Base-by-base conservation (phyloP, 2,113 vertebrate species). In the Cyphomyrus discorhynchus region DNA sequence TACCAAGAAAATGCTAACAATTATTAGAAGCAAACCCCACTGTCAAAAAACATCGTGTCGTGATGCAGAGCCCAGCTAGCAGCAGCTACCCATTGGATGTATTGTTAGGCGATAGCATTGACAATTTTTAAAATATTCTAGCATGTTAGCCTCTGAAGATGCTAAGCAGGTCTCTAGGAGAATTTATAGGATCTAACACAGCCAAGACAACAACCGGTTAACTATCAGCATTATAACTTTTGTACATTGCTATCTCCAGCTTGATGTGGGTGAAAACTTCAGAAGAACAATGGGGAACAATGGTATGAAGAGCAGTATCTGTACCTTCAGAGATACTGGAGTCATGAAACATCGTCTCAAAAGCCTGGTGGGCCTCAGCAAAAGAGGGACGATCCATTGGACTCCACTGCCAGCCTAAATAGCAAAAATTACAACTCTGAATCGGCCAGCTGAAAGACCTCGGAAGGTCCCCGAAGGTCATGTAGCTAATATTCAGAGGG, bases 341-440 rank as follows among this genome's bases (percentile, higher is more conserved):
- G 93, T 99, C 98, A 0, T 99, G 98, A 92, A 99, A 99, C 98
- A 99, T 99, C 0, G 98, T 99, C 95, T 99, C 98, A 92, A 99
- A 99, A 84, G 98, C 98, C 95, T 99, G 98, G 92, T 99, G 98
- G 74, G 96, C 98, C 94, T 99, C 98, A 90, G 98, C 96, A 95
- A 99, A 99, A 1, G 98, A 98, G 15, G 98, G 98, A 49, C 98
- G 93, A 88, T 99, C 98, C 42, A 98, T 91, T 52, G 98, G 98
- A 92, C 97, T 98, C 98, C 98, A 99, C 93, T 98, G 98, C 98
- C 98, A 99, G 92, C 98, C 98, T 99, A 56, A 90, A 83, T 1
- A 66, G 39, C 19, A 46, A n/a, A 47, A 42, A 42, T n/a, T 1
- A 49, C 17, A 45, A 87, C 62, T 70, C n/a, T 66, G 21, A 66